Evolutionary conservation across 2,113 vertebrate species (phyloP).

Genomic region (Odobenus rosmarus): DNA sequence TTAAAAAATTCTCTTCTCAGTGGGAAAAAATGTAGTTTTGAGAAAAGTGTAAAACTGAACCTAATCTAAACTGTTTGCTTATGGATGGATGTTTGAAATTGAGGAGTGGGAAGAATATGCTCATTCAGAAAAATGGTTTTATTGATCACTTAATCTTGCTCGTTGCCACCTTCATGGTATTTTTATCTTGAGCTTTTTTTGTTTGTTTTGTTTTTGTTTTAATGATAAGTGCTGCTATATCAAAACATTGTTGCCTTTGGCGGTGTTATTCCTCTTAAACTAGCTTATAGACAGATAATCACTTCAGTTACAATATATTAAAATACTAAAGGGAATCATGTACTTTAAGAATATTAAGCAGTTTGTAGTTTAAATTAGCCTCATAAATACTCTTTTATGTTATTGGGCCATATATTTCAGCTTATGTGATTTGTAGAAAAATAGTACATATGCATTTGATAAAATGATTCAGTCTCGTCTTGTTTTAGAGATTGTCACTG

Average conservation of each 20-base stretch:
- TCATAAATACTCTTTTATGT: conserved; percentile 79
- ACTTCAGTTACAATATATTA: conserved; percentile 72
- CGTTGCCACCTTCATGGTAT: conserved; percentile 60
- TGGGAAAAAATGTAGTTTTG: neutral
- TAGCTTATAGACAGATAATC: conserved; percentile 77
- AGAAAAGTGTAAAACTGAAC: neutral
- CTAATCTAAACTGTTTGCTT: neutral
- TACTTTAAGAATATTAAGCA: conserved; percentile 70
- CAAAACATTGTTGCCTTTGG: conserved; percentile 76
- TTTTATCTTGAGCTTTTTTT: conserved; percentile 37
- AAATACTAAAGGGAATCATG: conserved; percentile 74
- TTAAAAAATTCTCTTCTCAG: neutral
- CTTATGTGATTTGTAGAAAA: neutral
- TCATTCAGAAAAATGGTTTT: conserved; percentile 61
- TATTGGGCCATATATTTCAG: conserved; percentile 62
- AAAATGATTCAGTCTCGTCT: neutral
- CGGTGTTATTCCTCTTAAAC: conserved; percentile 75
- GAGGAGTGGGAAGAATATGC: conserved; percentile 34
- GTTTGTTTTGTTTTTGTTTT: conserved; percentile 50
- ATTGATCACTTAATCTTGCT: conserved; percentile 65
- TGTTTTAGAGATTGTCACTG: neutral
- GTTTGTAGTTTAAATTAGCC: conserved; percentile 77
- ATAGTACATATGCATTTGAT: neutral
- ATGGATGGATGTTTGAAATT: neutral
- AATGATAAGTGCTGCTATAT: conserved; percentile 25